Percentiles rank a stretch among this genome's conserved stretches.
Evolutionary conservation across 2,888 invertebrate genomes (phyloP).

Genomic region (Polymixis lichenea): DNA sequence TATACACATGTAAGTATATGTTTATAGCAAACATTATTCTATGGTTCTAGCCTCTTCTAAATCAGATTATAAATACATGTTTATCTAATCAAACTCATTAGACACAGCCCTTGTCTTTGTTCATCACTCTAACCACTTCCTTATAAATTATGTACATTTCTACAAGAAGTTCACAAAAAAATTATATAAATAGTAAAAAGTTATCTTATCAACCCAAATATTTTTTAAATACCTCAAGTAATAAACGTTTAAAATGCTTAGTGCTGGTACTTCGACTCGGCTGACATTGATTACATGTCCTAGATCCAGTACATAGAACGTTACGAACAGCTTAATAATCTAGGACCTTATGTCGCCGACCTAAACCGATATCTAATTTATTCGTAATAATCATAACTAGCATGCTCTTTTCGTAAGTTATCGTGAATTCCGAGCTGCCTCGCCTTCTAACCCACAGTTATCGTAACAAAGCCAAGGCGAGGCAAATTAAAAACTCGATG

Average conservation of each 20-base stretch:
- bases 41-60: constrained; percentile 40
- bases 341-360: constrained; percentile 8
- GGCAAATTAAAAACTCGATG: constrained; percentile 61
- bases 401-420: constrained; percentile 52
- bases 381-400: constrained; percentile 34
- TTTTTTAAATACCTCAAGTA: constrained; percentile 28
- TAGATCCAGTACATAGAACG: constrained; percentile 45
- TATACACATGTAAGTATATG: no score
- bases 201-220: constrained; percentile 56
- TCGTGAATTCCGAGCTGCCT: constrained; percentile 43
- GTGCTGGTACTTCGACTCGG: constrained; percentile 23
- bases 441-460: constrained; percentile 57
- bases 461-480: constrained; percentile 65
- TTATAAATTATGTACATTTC: constrained; percentile 14
- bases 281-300: constrained; percentile 46
- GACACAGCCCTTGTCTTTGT: constrained; percentile 10
- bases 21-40: constrained; percentile 5
- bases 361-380: constrained; percentile 24
- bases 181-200: constrained; percentile 12
- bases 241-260: constrained; percentile 31
- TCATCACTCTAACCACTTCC: constrained; percentile 5
- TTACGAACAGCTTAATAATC: constrained; percentile 29
- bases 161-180: constrained; percentile 22
- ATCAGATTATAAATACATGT: constrained; percentile 45
- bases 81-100: constrained; percentile 49